Conservation (phyloP, 2,113 vertebrate species). For the Semnornis frantzii region DNA sequence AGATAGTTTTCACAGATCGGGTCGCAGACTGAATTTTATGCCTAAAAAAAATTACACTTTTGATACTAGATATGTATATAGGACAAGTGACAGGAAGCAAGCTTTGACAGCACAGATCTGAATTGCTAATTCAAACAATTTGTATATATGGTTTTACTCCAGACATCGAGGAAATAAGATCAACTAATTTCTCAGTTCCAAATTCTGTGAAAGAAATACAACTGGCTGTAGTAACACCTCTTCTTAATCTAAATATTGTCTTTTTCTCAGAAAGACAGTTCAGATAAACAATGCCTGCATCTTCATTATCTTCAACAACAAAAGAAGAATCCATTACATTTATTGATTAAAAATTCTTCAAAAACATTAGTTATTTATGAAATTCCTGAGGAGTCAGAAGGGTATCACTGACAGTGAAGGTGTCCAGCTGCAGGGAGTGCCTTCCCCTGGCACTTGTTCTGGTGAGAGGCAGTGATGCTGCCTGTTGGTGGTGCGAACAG, state of each 20-base stretch:
- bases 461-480: too few relatives aligned
- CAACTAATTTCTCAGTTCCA: not conserved
- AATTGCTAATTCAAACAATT: not conserved
- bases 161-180: not conserved
- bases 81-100: not conserved
- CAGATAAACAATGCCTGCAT: not conserved
- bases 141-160: not conserved
- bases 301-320: not conserved
- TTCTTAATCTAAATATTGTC: not conserved
- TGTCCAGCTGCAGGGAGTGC: too few relatives aligned
- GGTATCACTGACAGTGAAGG: not conserved
- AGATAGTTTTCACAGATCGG: not conserved
- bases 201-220: not conserved
- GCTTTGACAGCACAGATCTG: not conserved
- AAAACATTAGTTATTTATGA: not conserved
- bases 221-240: not conserved
- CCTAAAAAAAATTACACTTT: not conserved
- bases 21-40: not conserved
- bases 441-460: too few relatives aligned
- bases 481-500: too few relatives aligned
- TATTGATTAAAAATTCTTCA: not conserved
- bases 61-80: not conserved
- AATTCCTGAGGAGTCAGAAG: not conserved
- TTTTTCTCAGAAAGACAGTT: not conserved
- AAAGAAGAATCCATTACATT: not conserved